Evolutionary conservation across 2,113 vertebrate genomes (phyloP).

Genomic region (Cinclus mexicanus): DNA sequence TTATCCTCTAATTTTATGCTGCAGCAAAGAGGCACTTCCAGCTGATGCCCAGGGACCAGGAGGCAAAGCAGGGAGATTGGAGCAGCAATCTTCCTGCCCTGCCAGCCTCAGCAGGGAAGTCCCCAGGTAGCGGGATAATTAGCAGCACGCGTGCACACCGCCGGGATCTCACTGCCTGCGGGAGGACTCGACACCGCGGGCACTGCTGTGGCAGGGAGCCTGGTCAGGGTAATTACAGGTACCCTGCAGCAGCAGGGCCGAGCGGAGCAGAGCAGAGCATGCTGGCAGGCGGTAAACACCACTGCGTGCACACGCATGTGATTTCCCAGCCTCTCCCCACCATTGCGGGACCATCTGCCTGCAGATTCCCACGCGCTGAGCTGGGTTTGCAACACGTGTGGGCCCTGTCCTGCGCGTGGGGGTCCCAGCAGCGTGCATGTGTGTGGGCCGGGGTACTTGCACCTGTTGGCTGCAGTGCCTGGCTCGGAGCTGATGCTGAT

Average conservation of each 20-base stretch:
- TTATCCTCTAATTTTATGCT: background rate
- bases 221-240: background rate
- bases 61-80: background rate
- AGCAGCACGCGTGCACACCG: background rate
- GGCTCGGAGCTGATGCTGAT: background rate
- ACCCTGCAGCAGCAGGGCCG: background rate
- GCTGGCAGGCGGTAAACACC: background rate
- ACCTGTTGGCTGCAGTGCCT: background rate
- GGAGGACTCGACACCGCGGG: background rate
- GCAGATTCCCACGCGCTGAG: background rate
- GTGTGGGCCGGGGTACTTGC: background rate
- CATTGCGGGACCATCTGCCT: background rate
- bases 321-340: background rate
- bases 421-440: fast-evolving
- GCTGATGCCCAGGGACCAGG: background rate
- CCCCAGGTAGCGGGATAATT: slow-evolving; percentile 3
- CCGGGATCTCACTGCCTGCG: background rate
- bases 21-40: background rate
- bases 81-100: background rate
- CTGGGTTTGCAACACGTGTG: background rate
- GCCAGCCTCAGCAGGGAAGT: background rate
- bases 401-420: background rate
- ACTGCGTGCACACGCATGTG: background rate
- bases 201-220: background rate
- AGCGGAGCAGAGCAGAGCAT: background rate